Percentiles rank a stretch among this genome's conserved stretches.
phyloP scores from a whole-genome alignment of 2,113 vertebrate genomes.

The Calyptomena viridis region DNA sequence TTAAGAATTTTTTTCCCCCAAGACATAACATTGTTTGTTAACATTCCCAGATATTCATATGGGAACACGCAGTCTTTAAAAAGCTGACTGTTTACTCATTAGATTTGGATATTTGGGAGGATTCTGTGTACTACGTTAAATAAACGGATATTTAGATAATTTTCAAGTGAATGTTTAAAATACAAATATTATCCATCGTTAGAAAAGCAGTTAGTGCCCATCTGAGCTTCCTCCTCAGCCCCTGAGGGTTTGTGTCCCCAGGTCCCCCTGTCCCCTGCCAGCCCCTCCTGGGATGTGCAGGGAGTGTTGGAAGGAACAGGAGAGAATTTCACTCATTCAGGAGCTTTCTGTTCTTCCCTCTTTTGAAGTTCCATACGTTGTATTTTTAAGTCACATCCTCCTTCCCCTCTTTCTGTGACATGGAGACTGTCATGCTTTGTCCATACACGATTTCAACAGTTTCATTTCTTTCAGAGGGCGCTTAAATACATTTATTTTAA shows the following conservation, averaged over 20 bases:
- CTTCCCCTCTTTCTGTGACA: neutral
- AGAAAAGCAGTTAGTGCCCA: neutral
- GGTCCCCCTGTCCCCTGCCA: neutral
- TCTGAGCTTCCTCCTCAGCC: neutral
- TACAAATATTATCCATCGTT: neutral
- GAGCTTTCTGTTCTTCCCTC: neutral
- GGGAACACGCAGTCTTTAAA: neutral
- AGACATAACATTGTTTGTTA: conserved; percentile 25
- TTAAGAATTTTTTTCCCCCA: neutral
- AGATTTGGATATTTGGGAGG: neutral
- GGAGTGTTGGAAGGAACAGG: neutral
- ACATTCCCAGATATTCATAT: neutral
- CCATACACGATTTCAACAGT: neutral
- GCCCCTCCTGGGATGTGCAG: neutral
- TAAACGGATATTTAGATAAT: neutral
- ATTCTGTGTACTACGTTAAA: neutral
- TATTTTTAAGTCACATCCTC: neutral
- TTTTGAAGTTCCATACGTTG: neutral
- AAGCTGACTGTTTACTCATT: conserved; percentile 11
- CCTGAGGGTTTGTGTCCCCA: neutral
- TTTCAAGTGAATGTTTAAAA: conserved; percentile 47
- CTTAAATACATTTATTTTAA: neutral
- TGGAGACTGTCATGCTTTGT: neutral
- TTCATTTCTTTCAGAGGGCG: neutral
- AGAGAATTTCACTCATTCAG: neutral